A percentile compares a stretch with the other conserved stretches of the same genome.
These are phyloP conservation scores for Noctua janthe DNA, from an alignment of 2,888 invertebrate genomes.

Conservation along the genomic window DNA sequence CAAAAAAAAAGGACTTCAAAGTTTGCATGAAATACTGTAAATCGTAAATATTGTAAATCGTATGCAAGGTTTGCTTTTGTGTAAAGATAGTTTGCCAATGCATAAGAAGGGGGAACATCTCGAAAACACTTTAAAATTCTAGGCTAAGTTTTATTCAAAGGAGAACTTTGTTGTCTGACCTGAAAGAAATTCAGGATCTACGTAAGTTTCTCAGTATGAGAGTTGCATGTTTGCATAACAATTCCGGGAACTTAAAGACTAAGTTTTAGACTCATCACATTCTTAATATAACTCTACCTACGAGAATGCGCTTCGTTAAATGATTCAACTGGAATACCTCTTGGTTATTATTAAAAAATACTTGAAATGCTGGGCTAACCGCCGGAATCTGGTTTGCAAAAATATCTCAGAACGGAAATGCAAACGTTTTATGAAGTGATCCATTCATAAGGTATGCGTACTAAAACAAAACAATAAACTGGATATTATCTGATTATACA, in stretches of 20 bases:
- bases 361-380: constrained; percentile 12
- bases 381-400: constrained; percentile 15
- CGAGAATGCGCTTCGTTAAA: neutral
- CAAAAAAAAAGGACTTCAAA: no score
- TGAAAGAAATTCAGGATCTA: constrained; percentile 20
- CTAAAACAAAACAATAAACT: neutral
- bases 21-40: no score
- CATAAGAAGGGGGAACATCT: neutral
- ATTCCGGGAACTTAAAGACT: neutral
- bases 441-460: neutral
- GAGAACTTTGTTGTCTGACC: constrained; percentile 23
- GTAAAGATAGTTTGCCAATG: constrained; percentile 1
- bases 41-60: no score
- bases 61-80: neutral
- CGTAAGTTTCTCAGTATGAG: neutral
- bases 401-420: constrained; percentile 13
- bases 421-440: neutral
- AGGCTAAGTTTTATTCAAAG: constrained; percentile 31
- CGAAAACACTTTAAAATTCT: constrained; percentile 10
- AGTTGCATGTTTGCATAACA: constrained; percentile 12
- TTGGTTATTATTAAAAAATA: constrained; percentile 3
- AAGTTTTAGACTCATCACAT: neutral
- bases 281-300: neutral
- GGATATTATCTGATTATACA: constrained; percentile 1
- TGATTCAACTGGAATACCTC: constrained; percentile 2